Conservation (phyloP, 2,888 invertebrate species). For the Pachydiplax longipennis region DNA sequence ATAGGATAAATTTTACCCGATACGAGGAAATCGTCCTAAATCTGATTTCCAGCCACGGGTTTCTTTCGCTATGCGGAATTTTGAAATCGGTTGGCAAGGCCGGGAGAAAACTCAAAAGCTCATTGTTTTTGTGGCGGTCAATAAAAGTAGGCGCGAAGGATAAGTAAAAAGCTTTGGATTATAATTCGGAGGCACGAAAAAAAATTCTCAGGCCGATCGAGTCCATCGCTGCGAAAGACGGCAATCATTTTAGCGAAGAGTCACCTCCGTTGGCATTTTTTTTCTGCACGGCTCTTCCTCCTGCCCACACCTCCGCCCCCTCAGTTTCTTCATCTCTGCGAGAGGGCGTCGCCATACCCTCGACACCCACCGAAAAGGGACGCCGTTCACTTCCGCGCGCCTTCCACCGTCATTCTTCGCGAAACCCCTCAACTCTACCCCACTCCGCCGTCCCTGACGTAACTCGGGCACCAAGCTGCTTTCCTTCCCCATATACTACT, state of each 20-base stretch:
- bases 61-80: too few relatives aligned
- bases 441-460: constrained; percentile 13
- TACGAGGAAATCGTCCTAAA: too few relatives aligned
- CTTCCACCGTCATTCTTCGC: background rate
- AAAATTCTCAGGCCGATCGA: too few relatives aligned
- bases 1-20: too few relatives aligned
- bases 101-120: too few relatives aligned
- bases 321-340: background rate
- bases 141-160: too few relatives aligned
- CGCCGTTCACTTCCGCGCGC: background rate
- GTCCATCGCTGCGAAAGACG: background rate
- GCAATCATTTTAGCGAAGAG: background rate
- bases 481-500: constrained; percentile 27
- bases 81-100: too few relatives aligned
- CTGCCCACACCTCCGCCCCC: background rate
- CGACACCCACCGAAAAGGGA: background rate
- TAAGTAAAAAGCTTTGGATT: too few relatives aligned
- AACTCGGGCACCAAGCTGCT: constrained; percentile 34
- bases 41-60: too few relatives aligned
- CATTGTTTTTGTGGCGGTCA: too few relatives aligned
- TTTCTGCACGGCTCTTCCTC: background rate
- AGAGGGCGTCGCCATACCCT: background rate
- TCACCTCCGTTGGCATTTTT: background rate
- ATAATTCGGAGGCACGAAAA: too few relatives aligned
- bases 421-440: constrained; percentile 29